phyloP scores from a whole-genome alignment of 1,140 invertebrate genomes.

The Leptoteleia sp. region DNA sequence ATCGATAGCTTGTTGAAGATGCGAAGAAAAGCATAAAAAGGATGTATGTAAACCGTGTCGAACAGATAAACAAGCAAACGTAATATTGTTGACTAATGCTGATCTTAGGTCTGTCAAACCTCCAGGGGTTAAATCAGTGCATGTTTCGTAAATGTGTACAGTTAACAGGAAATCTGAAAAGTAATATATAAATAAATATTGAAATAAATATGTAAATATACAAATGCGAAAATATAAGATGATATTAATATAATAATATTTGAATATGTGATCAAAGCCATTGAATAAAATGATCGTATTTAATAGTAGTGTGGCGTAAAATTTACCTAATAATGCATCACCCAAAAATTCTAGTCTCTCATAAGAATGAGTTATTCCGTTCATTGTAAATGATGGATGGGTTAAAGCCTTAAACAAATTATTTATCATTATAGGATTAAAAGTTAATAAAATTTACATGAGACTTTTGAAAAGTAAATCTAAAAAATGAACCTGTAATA shows the following conservation, averaged over 20 bases:
- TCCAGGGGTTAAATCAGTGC: slow-evolving; percentile 87
- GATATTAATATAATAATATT: too few relatives aligned
- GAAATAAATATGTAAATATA: neutral
- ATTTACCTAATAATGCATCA: slow-evolving; percentile 30
- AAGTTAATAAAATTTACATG: neutral
- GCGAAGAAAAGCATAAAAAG: slow-evolving; percentile 84
- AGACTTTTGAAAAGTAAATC: neutral
- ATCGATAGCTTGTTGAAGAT: slow-evolving; percentile 86
- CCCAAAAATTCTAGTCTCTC: slow-evolving; percentile 81
- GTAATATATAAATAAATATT: neutral
- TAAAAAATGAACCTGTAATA: slow-evolving; percentile 79
- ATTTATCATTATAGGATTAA: neutral
- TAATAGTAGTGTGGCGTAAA: too few relatives aligned
- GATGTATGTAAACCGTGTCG: slow-evolving; percentile 90
- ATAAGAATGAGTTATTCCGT: slow-evolving; percentile 94
- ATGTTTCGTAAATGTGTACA: slow-evolving; percentile 91
- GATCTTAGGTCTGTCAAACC: slow-evolving; percentile 95
- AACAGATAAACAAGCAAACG: slow-evolving; percentile 94
- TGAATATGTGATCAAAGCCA: too few relatives aligned
- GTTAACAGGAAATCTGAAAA: slow-evolving; percentile 93
- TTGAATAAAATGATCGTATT: too few relatives aligned
- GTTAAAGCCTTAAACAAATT: slow-evolving; percentile 87
- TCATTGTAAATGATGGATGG: slow-evolving; percentile 94
- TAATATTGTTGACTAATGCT: slow-evolving; percentile 97
- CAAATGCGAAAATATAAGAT: neutral